Percentiles rank a stretch among this genome's conserved stretches.
These are phyloP conservation scores for Antechinus flavipes DNA, from an alignment of 2,113 vertebrate genomes.

Conservation along the genomic window DNA sequence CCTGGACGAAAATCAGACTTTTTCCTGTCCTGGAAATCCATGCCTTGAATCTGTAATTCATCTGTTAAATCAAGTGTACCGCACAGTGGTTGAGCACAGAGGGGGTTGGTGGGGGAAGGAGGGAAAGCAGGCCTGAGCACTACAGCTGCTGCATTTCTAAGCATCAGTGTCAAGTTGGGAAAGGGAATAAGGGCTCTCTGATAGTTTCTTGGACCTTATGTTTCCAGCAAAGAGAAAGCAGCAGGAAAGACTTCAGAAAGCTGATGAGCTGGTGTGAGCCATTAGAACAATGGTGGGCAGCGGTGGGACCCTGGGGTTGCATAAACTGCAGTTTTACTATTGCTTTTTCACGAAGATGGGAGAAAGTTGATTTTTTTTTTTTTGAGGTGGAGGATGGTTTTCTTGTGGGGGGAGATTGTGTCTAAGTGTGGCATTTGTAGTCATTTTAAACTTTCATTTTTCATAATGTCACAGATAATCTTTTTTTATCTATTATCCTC, in stretches of 20 bases:
- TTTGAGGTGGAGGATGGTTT: background rate
- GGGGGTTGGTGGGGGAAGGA: conserved; percentile 29
- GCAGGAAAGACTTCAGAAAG: conserved; percentile 70
- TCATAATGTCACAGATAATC: conserved; percentile 85
- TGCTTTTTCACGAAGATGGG: conserved; percentile 77
- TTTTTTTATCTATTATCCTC: conserved; percentile 85
- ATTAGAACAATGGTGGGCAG: conserved; percentile 45
- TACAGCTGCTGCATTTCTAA: conserved; percentile 60
- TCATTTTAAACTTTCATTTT: conserved; percentile 85
- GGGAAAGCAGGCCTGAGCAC: conserved; percentile 38
- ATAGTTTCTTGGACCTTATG: conserved; percentile 61
- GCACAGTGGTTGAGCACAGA: conserved; percentile 66
- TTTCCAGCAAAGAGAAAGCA: conserved; percentile 74
- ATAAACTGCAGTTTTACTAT: conserved; percentile 63
- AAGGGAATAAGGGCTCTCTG: conserved; percentile 56
- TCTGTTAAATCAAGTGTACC: conserved; percentile 74
- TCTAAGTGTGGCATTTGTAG: conserved; percentile 77
- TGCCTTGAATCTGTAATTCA: conserved; percentile 75
- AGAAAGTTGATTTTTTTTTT: conserved; percentile 72
- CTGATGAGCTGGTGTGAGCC: conserved; percentile 51
- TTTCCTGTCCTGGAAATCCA: conserved; percentile 73
- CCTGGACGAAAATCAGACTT: conserved; percentile 74
- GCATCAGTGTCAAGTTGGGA: conserved; percentile 64
- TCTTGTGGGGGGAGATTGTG: background rate
- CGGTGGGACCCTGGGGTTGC: conserved; percentile 43